phyloP scores from a whole-genome alignment of 1,140 invertebrate species.

The Sipha flava region DNA sequence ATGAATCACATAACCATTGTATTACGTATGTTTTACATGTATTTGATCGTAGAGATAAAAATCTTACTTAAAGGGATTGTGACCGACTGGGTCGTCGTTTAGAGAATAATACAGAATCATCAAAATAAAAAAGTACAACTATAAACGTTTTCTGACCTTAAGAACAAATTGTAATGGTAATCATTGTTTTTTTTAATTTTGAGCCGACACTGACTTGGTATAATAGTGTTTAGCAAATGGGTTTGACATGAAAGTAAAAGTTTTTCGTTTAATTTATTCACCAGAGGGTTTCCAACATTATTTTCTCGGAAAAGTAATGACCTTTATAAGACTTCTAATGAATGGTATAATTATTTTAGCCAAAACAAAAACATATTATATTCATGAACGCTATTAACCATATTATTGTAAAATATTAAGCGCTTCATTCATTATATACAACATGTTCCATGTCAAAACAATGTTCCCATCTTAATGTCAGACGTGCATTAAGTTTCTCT shows the following conservation, averaged over 20 bases:
- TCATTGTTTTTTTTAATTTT: not conserved
- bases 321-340: too few relatives aligned
- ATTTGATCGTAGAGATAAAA: not conserved
- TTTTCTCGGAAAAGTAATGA: not conserved
- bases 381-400: too few relatives aligned
- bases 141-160: not conserved
- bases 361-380: too few relatives aligned
- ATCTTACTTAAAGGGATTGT: not conserved
- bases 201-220: not conserved
- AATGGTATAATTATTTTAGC: too few relatives aligned
- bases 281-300: not conserved
- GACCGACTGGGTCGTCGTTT: not conserved
- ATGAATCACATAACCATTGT: not conserved
- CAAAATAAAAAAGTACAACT: not conserved
- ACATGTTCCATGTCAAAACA: too few relatives aligned
- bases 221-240: not conserved
- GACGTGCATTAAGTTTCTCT: too few relatives aligned
- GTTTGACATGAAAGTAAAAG: not conserved
- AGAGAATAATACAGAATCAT: not conserved
- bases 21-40: not conserved
- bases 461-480: too few relatives aligned
- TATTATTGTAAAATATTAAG: too few relatives aligned
- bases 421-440: too few relatives aligned
- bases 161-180: not conserved
- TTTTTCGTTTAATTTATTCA: not conserved